A percentile compares a stretch with the other conserved stretches of the same genome.
Conservation (phyloP, 2,113 vertebrate species). For the Sander vitreus region DNA sequence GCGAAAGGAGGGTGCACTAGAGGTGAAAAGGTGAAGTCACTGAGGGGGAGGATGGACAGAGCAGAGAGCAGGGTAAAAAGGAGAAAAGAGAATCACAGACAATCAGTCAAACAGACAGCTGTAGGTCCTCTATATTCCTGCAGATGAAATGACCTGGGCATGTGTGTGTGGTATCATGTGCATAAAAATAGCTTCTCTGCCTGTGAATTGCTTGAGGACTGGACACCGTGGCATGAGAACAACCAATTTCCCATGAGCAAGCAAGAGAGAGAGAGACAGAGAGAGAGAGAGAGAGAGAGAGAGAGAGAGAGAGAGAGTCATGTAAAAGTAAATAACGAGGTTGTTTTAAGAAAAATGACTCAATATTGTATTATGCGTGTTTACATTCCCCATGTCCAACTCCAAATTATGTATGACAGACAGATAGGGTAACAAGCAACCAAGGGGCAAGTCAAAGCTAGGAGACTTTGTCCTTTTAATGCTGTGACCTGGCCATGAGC, state of each 20-base stretch:
- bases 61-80: background rate
- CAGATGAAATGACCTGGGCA: conserved; percentile 32
- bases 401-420: conserved; percentile 29
- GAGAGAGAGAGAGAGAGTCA: conserved; percentile 13
- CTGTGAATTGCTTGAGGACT: conserved; percentile 62
- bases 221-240: conserved; percentile 61
- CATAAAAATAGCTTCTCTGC: conserved; percentile 72
- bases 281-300: background rate
- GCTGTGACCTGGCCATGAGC: conserved; percentile 55
- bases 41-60: conserved; percentile 21
- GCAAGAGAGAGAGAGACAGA: background rate
- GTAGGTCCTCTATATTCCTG: conserved; percentile 17
- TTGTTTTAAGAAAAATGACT: conserved; percentile 40
- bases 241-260: conserved; percentile 56
- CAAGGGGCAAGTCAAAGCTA: conserved; percentile 41
- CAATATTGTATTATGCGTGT: conserved; percentile 22
- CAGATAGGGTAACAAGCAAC: conserved; percentile 18
- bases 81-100: conserved; percentile 36
- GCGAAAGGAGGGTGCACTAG: background rate
- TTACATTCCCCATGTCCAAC: conserved; percentile 15
- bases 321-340: conserved; percentile 52
- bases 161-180: conserved; percentile 34
- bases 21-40: conserved; percentile 16
- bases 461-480: conserved; percentile 61
- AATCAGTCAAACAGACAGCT: conserved; percentile 34